Base-by-base conservation (phyloP, 35 echinoderm and acorn worm species). In the Lytechinus variegatus region DNA sequence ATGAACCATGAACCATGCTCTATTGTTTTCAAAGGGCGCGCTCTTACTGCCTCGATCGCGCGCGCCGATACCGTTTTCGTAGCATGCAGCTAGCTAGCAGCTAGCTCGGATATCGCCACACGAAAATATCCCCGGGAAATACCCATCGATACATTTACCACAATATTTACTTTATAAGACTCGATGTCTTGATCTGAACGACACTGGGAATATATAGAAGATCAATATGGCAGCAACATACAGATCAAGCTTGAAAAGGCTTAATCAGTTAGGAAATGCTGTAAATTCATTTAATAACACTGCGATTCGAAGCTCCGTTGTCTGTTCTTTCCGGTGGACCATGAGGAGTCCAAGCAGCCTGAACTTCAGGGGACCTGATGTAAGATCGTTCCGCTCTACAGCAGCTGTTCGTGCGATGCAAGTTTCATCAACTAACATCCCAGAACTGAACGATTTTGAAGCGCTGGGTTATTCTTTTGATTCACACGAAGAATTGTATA, bases 381-480 rank as follows among this genome's bases (percentile, higher is more conserved):
- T 54, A 6, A 44, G 88, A 90, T 19, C 7, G 88, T 90, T 90
- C 88, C 29, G 88, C 52, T 52, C 1, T 54, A 90, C 88, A 52
- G 28, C 88, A 14, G 88, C 28, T 28, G 52, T 4, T 9, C 88
- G 27, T 7, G 52, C 86, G 10, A 96, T 52, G 21, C 96, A 95
- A 61, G 96, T 97, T 93, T 97, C 95, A 52, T 97, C 97, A 13
- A 95, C 95, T 14, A 94, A 95, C 54, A 96, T 97, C 24, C 97
- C 97, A 19, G 97, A 97, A 60, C 53, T 97, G 89, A 87, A 95
- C 54, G 53, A 92, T 27, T 95, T 97, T 61, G 94, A 95, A 53
- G 54, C 86, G 53, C 66, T 87, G 56, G 97, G 97, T 9, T 89
- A 95, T 44, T 51, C 51, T 16, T 96, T 97, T 57, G 28, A 66